Evolutionary conservation across 2,113 vertebrate genomes (phyloP), one percentile per base, ranked within the genome.

Genomic region (Acrocephalus kingi): DNA sequence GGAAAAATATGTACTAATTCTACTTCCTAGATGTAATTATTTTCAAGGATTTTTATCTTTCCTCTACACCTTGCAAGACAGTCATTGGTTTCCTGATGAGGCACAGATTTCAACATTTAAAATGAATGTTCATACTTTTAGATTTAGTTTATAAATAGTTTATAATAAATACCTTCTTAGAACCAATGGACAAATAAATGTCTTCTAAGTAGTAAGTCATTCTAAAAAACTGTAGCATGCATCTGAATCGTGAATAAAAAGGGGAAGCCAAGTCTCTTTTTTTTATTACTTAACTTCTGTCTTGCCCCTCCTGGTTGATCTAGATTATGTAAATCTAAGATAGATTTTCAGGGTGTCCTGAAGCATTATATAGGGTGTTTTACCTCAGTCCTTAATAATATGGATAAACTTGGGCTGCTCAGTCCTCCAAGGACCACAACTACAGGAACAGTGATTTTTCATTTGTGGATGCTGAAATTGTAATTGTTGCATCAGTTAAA

Each of bases 1-100:
- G 37, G 78, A 61, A 91, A 87, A 85, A 72, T 21, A 61, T 13
- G 15, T 41, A 46, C 23, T 76, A 84, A 79, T 72, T 56, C 67
- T 83, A 15, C 21, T 84, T 69, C 31, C 17, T 52, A 83, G 27
- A 43, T 52, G 11, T 27, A 68, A 56, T 45, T 21, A 2, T 80
- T 90, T 80, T 73, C 27, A 81, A 83, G n/a, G 11, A 66, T 66
- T 85, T 95, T 94, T 93, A 67, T 88, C 63, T 90, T 69, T 63
- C 16, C 49, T 45, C 31, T 88, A 68, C 59, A 83, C 31, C 33
- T 86, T 85, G 63, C 54, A 90, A 73, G 41, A 52, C 6, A 69
- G 33, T 52, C 1, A 56, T 31, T 85, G 3, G 24, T 86, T 90
- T 76, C n/a, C 21, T 66, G 19, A 88, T 41, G 35, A 88, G 21